A percentile compares a stretch with the other conserved stretches of the same genome.
Evolutionary conservation across 2,888 invertebrate genomes (phyloP).

Genomic region (Zygaena filipendulae): DNA sequence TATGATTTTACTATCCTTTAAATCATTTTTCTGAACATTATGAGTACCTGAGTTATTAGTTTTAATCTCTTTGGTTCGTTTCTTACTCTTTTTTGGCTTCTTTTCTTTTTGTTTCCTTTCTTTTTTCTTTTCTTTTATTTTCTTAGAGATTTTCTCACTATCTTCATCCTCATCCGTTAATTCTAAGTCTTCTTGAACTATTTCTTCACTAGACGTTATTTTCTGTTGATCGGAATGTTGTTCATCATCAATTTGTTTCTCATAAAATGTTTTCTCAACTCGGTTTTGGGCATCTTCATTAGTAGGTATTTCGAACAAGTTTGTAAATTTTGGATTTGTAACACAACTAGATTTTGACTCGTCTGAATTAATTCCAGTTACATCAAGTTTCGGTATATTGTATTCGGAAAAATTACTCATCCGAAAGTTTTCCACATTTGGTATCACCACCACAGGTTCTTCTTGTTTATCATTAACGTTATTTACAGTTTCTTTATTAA

Average conservation of each 20-base stretch:
- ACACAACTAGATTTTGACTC: neutral
- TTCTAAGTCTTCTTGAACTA: constrained; percentile 45
- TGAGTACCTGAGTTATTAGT: neutral
- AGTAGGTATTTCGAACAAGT: no score
- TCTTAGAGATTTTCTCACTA: constrained; percentile 21
- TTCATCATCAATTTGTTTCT: neutral
- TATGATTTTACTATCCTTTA: no score
- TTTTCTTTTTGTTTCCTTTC: constrained; percentile 17
- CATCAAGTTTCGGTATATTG: no score
- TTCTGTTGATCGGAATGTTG: constrained; percentile 1
- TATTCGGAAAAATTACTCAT: no score
- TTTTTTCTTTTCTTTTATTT: constrained; percentile 18
- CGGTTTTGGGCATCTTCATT: no score
- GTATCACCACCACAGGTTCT: no score
- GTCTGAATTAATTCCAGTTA: neutral
- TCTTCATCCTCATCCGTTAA: constrained; percentile 28
- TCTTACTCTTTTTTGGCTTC: constrained; percentile 7
- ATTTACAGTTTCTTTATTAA: neutral
- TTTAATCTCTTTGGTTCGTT: constrained; percentile 18
- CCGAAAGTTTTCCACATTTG: no score
- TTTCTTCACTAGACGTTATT: constrained; percentile 19
- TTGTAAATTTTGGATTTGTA: neutral
- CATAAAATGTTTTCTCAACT: neutral
- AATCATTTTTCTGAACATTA: no score
- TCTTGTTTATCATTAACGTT: constrained; percentile 1